Base-by-base conservation (phyloP, 92 coral and sea anemone species). In the Chrysogorgia sp. region DNA sequence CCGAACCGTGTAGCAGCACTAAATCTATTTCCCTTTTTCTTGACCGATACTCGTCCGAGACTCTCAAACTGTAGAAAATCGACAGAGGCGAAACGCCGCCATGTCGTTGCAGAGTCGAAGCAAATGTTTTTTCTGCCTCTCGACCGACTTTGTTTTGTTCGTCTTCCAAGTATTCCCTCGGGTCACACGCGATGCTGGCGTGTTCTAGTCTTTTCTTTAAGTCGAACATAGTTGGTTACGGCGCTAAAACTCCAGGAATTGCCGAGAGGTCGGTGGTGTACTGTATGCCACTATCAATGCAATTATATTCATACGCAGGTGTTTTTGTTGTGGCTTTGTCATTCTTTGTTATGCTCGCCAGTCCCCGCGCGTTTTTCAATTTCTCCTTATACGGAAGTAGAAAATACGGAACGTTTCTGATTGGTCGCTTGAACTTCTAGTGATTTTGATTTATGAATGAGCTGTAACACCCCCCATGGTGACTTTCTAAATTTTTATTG, bases 101-200 rank as follows among this genome's bases (percentile, higher is more conserved):
- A 61, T 84, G 80, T 32, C 55, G 74, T 64, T 81, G 86, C 85
- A 94, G 83, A 32, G 61, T 79, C 20, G 92, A 64, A 45, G 89
- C 97, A 15, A 94, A 92, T 12, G 92, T 62, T 14, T 78, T 74
- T 64, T 94, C 98, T 12, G 98, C 98, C 67, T 85, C 91, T 52
- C 98, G 86, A 63, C 98, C 98, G 20, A 96, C 96, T 83, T 85
- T 88, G 37, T 83, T 84, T 59, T 87, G 98, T 67, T 91, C 97
- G 20, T 82, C 85, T 67, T 89, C 98, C 17, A 58, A 62, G 63
- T 94, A 90, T 76, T 94, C 98, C 8, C 83, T 88, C 12, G 98
- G 98, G 74, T 89, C 89, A 49, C 92, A 90, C 5, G 94, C 97
- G 60, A 87, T 92, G 58, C 85, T 85, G 7, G 94, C 98, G 41